Base-by-base conservation (phyloP, 2,113 vertebrate species). In the Antechinus flavipes region DNA sequence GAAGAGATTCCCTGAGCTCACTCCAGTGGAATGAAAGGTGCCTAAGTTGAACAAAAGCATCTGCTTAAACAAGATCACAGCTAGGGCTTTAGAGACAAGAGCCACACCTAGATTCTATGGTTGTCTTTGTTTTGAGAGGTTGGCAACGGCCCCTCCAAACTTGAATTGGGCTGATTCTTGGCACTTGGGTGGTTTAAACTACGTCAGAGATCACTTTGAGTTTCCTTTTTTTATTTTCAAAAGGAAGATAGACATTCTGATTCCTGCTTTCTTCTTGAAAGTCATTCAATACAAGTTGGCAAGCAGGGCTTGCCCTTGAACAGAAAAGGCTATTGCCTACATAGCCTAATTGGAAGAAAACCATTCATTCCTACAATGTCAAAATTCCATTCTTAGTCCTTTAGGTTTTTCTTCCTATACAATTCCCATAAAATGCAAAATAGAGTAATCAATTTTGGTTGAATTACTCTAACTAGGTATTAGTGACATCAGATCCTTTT, bases 61-160 rank as follows among this genome's bases (percentile, higher is more conserved):
- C 90, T 91, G 2, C 1, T 3, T 90, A 68, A 68, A 49, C 53
- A 46, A 22, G 53, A 52, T 35, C 23, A 68, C n/a, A 24, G 92
- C 23, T 4, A 42, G 89, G 54, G 76, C 89, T 10, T 24, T 50
- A 0, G 8, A 55, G 55, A 35, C 1, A 26, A 90, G 35, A 91
- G 35, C 22, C 27, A 25, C 47, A 90, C 96, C 19, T 1, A 5
- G 19, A 4, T 1, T 54, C 93, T 42, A 23, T 27, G 26, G 30
- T 58, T 50, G 49, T 90, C 92, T 96, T 58, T 93, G 95, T 93
- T 92, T 96, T 93, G 93, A 54, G n/a, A 91, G 10, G 56, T 9
- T 0, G 1, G 54, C 90, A 55, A 23, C 68, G 16, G 46, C 27
- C 12, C 50, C 90, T 92, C 54, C 54, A 91, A 52, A 91, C 54